A percentile compares a stretch with the other conserved stretches of the same genome.
These are phyloP conservation scores for Hydropsyche betteni DNA, from an alignment of 2,888 invertebrate species.

Conservation along the genomic window DNA sequence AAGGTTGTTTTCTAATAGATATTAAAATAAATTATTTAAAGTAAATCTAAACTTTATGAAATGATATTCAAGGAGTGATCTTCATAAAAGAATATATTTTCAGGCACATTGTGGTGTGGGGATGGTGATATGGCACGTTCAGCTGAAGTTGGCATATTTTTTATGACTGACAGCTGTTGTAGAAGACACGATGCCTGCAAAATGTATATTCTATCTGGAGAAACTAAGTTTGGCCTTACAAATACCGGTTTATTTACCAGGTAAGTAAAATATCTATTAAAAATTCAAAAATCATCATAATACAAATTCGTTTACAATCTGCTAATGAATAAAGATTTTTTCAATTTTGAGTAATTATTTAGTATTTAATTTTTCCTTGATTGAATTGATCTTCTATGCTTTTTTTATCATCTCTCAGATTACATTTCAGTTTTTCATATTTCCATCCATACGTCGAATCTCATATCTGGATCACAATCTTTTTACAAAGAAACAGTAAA, in stretches of 20 bases:
- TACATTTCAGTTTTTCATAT: neutral
- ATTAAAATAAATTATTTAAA: no score
- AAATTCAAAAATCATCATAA: constrained; percentile 24
- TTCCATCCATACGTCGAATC: neutral
- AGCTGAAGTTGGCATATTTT: constrained; percentile 71
- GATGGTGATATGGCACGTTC: constrained; percentile 67
- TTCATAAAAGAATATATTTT: constrained; percentile 37
- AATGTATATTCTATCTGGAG: constrained; percentile 66
- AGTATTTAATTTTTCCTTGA: neutral
- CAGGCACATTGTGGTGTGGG: constrained; percentile 82
- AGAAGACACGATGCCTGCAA: constrained; percentile 76
- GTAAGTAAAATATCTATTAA: constrained; percentile 56
- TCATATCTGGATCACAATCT: neutral
- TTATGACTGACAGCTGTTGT: constrained; percentile 75
- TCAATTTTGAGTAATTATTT: neutral
- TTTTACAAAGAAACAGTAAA: neutral
- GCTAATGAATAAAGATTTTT: no score
- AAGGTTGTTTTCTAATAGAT: no score
- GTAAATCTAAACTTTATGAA: no score
- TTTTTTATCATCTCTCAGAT: neutral
- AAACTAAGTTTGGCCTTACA: constrained; percentile 67
- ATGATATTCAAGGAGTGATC: no score
- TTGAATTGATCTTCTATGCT: no score
- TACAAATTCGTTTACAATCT: no score
- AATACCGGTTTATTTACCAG: constrained; percentile 75